These are phyloP conservation scores for Leptinotarsa defecta DNA, from an alignment of 1,140 invertebrate species.

Conservation along the genomic window DNA sequence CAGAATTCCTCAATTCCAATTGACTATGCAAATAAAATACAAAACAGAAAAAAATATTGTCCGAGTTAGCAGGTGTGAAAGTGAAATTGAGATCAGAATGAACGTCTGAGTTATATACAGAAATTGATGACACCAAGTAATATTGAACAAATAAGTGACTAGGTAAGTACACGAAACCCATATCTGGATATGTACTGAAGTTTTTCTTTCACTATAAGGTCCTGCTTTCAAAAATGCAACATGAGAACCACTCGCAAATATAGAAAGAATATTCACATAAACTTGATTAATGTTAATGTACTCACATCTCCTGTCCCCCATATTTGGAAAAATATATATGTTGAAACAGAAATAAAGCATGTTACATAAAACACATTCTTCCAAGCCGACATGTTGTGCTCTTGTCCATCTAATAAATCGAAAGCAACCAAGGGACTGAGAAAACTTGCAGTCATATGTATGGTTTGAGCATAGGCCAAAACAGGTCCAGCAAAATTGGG, in stretches of 20 bases:
- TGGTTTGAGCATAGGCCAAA: slow-evolving; percentile 74
- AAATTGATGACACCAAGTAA: background rate
- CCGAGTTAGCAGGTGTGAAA: too few relatives aligned
- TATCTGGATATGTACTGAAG: background rate
- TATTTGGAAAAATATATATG: slow-evolving; percentile 72
- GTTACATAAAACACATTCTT: slow-evolving; percentile 72
- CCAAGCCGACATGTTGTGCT: slow-evolving; percentile 64
- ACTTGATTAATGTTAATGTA: slow-evolving; percentile 7
- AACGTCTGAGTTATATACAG: background rate
- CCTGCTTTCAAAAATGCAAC: too few relatives aligned
- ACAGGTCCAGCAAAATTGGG: slow-evolving; percentile 75
- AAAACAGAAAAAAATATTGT: too few relatives aligned
- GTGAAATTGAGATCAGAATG: too few relatives aligned
- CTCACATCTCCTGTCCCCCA: slow-evolving; percentile 66
- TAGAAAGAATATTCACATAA: background rate
- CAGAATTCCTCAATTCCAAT: too few relatives aligned
- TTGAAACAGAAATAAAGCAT: slow-evolving; percentile 66
- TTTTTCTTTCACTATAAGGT: background rate
- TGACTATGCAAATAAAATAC: too few relatives aligned
- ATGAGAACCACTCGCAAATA: too few relatives aligned
- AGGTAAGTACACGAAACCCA: background rate
- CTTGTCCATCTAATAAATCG: slow-evolving; percentile 51
- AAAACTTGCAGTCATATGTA: slow-evolving; percentile 77
- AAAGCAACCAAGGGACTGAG: slow-evolving; percentile 69
- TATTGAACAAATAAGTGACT: background rate